Percentiles rank a stretch among this genome's conserved stretches.
phyloP scores from a whole-genome alignment of 2,113 vertebrate species.

The Pelvicachromis taeniatus region DNA sequence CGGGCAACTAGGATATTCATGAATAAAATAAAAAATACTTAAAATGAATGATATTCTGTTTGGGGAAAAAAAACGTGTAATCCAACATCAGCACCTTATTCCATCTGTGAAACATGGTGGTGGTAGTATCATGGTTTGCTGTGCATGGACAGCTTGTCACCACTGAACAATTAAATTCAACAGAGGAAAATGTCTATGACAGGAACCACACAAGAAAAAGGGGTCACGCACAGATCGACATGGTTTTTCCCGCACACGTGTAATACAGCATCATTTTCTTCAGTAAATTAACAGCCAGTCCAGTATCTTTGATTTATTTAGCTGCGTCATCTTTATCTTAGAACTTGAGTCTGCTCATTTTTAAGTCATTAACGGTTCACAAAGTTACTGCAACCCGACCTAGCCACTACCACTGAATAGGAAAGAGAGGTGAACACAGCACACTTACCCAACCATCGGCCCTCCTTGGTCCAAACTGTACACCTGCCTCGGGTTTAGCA shows the following conservation, averaged over 20 bases:
- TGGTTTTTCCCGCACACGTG: background rate
- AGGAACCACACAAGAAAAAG: background rate
- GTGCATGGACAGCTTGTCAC: background rate
- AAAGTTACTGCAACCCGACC: background rate
- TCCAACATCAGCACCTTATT: background rate
- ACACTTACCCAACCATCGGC: constrained; percentile 82
- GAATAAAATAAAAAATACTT: background rate
- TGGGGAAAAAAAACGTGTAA: background rate
- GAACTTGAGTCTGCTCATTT: background rate
- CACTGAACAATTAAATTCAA: background rate
- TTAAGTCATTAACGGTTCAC: background rate
- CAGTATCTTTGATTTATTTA: background rate
- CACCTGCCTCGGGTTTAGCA: constrained; percentile 90
- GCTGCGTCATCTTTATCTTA: background rate
- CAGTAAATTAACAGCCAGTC: background rate
- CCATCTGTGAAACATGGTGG: background rate
- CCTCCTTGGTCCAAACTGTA: constrained; percentile 82
- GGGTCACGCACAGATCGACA: background rate
- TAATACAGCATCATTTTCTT: background rate
- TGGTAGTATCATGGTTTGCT: background rate
- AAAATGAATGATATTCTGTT: background rate
- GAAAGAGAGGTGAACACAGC: background rate
- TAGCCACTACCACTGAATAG: background rate
- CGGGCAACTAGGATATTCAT: background rate
- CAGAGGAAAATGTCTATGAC: background rate